Base-by-base conservation (phyloP, 2,797 vertebrate genomes). In the Pampus argenteus region DNA sequence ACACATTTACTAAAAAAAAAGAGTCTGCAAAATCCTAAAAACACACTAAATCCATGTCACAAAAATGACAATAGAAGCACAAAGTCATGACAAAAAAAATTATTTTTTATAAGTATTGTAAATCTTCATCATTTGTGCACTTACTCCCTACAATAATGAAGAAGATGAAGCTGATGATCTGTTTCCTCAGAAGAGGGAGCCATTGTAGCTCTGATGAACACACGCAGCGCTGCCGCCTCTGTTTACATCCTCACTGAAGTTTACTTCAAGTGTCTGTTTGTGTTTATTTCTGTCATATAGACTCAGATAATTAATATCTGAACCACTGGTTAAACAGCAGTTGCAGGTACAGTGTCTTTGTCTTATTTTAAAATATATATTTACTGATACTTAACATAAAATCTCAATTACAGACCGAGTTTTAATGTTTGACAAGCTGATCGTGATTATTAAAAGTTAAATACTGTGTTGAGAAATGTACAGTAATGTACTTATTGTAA, bases 161-260 rank as follows among this genome's bases (percentile, higher is more conserved):
- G 9, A 2, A 18, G 20, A 20, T 9, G 10, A 38, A 23, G 40
- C 48, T 11, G 52, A 23, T 40, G 38, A 40, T 14, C 15, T 22
- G 25, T 56, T 20, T 54, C 42, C 70, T 79, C 84, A 62, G 38
- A 28, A 93, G 92, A 91, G 91, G 90, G 89, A 71, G 91, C 90
- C 73, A 79, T 93, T 88, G 91, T 72, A 69, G 22, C 88, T 91
- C 82, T 48, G 48, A 88, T 83, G 63, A 85, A 73, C 50, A 70
- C 2, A 29, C 51, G n/a, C 23, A 6, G 7, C 56, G 49, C 11
- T 25, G 5, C n/a, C 38, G 6, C 15, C 13, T 51, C 28, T 42
- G 51, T n/a, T n/a, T 61, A 55, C 26, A 8, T 34, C 38, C 18
- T 26, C 38, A 44, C n/a, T 2, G 38, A 28, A 69, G 59, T 66